Evolutionary conservation across 2,797 vertebrate genomes (phyloP), one percentile per base, ranked within the genome.

Genomic region (Lophius americanus): DNA sequence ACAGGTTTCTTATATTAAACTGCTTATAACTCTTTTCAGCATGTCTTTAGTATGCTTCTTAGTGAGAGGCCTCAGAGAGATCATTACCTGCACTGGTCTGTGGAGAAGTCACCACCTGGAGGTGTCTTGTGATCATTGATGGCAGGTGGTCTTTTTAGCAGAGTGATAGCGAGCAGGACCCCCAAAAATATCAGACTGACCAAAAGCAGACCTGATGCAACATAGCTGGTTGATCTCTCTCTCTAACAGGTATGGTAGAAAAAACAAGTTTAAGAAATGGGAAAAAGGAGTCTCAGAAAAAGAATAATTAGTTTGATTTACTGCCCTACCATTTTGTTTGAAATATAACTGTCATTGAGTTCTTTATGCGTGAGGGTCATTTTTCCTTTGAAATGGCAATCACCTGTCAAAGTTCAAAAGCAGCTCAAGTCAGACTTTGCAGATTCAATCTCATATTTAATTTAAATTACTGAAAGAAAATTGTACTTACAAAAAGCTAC

Each of bases 1-100:
- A 23, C 23, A 23, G 23, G 23, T 23, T 23, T 23, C 23, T 23
- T 23, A 23, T 23, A 23, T 23, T 23, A 23, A 23, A 23, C 23
- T 23, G 23, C 23, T 23, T 23, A 23, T 23, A 23, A 23, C 23
- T 23, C 23, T 23, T 23, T 23, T 23, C 23, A 23, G 23, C 23
- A 23, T 23, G 23, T 23, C 23, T 23, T 23, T 23, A 23, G 23
- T 23, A 23, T 23, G 23, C 23, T 23, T 23, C 23, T 23, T 41
- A 7, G 41, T 33, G 42, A 44, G 8, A 11, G 12, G 9, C 6
- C 39, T n/a, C n/a, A 9, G 3, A 14, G 37, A 14, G 44, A 43
- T 42, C 6, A 3, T 70, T 78, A 93, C 92, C 90, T 87, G 90
- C 91, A 91, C 53, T 90, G 78, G 10, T 92, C 73, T 0, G 9